phyloP scores from a whole-genome alignment of 2,888 invertebrate species.

The Terebella lapidaria region DNA sequence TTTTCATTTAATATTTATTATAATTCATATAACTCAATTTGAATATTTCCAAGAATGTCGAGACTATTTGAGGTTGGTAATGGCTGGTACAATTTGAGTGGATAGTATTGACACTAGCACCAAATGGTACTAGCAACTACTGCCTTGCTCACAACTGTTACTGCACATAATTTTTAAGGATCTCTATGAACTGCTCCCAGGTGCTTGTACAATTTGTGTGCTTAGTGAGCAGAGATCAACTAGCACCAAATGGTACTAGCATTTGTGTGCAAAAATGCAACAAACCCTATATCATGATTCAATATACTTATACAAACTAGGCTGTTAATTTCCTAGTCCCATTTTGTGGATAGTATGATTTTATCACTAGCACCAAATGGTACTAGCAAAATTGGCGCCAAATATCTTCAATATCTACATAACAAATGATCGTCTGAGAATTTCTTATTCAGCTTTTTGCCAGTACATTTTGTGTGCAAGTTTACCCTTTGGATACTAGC shows the following conservation, averaged over 20 bases:
- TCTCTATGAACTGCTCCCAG: not conserved
- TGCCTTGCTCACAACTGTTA: not conserved
- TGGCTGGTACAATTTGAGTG: not conserved
- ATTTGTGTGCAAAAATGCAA: not conserved
- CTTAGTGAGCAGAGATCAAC: not conserved
- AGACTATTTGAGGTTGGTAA: no score
- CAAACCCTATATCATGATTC: not conserved
- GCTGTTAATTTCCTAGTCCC: not conserved
- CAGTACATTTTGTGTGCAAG: no score
- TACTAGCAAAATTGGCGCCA: not conserved
- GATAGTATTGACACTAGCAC: conserved; percentile 2
- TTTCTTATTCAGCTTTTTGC: no score
- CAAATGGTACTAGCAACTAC: conserved; percentile 2
- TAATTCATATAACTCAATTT: no score
- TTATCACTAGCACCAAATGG: not conserved
- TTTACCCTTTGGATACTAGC: no score
- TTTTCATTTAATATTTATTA: no score
- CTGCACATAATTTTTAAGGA: not conserved
- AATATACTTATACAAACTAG: not conserved
- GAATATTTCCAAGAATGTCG: no score
- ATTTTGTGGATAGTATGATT: not conserved
- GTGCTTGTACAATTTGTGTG: not conserved
- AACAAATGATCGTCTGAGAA: no score
- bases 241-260: conserved; percentile 5
- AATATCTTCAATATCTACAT: no score